phyloP scores from a whole-genome alignment of 2,113 vertebrate species.

The Macquaria ambigua region DNA sequence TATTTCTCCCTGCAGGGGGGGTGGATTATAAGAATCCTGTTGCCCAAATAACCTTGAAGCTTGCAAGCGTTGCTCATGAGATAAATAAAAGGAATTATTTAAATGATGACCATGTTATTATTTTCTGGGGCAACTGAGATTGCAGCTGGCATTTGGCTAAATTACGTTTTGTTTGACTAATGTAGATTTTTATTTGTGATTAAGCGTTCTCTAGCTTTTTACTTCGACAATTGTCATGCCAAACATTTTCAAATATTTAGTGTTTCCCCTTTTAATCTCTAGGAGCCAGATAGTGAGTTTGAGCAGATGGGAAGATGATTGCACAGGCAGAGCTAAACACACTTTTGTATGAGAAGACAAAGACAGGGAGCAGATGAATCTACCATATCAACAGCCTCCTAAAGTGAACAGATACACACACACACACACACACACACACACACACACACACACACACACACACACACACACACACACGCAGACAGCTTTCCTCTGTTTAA shows the following conservation, averaged over 20 bases:
- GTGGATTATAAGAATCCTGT: neutral
- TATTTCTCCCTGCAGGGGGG: constrained; percentile 6
- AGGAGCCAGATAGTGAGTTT: constrained; percentile 11
- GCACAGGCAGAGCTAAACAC: neutral
- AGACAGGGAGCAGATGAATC: constrained; percentile 25
- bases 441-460: neutral
- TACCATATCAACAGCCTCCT: constrained; percentile 2
- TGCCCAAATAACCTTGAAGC: constrained; percentile 15
- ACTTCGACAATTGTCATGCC: neutral
- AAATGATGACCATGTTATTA: neutral
- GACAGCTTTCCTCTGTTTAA: constrained; percentile 17
- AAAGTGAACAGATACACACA: neutral
- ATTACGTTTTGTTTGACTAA: neutral
- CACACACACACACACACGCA: neutral
- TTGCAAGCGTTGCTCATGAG: neutral
- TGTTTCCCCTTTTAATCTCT: neutral
- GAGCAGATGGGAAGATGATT: constrained; percentile 42
- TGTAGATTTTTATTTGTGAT: neutral
- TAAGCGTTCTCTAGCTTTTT: neutral
- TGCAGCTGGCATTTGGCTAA: neutral
- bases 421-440: neutral
- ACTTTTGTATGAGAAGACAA: constrained; percentile 18
- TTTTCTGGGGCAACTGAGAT: neutral
- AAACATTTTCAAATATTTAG: neutral
- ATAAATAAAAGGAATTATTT: constrained; percentile 4